Evolutionary conservation across 2,797 vertebrate species (phyloP).

Genomic region (Rallus crepitans): DNA sequence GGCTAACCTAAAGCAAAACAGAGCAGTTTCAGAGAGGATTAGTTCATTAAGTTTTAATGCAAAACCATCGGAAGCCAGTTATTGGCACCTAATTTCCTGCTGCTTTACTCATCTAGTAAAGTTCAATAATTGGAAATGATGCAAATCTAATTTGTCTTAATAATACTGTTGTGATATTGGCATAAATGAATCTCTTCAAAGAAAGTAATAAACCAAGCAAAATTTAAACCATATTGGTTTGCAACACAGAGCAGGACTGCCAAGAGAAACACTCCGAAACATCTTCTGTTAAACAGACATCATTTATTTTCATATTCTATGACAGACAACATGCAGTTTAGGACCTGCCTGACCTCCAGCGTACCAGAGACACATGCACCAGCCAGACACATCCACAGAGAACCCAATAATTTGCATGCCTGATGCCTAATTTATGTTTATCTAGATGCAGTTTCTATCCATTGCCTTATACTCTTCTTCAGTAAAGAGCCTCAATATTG

Average conservation of each 20-base stretch:
- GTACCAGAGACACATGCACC: background rate
- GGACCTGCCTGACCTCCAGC: background rate
- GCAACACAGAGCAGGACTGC: background rate
- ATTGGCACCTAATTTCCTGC: constrained; percentile 72
- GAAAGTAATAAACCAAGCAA: background rate
- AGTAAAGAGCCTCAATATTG: background rate
- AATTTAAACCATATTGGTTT: background rate
- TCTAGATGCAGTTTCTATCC: background rate
- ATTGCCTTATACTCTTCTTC: background rate
- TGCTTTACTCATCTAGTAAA: constrained; percentile 73
- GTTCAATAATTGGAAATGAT: constrained; percentile 76
- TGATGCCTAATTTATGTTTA: background rate
- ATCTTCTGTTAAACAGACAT: background rate
- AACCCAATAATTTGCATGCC: background rate
- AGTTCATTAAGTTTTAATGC: constrained; percentile 77
- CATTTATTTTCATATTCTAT: background rate
- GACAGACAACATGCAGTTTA: background rate
- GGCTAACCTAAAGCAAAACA: constrained; percentile 63
- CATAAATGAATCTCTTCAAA: constrained; percentile 11
- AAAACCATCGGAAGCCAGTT: constrained; percentile 71
- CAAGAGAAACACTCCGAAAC: background rate
- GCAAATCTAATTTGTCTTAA: constrained; percentile 40
- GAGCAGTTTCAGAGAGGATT: background rate
- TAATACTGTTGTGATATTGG: background rate
- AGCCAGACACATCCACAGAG: accelerated